Base-by-base conservation (phyloP, 2,797 vertebrate species). In the Enteromius treurensis region DNA sequence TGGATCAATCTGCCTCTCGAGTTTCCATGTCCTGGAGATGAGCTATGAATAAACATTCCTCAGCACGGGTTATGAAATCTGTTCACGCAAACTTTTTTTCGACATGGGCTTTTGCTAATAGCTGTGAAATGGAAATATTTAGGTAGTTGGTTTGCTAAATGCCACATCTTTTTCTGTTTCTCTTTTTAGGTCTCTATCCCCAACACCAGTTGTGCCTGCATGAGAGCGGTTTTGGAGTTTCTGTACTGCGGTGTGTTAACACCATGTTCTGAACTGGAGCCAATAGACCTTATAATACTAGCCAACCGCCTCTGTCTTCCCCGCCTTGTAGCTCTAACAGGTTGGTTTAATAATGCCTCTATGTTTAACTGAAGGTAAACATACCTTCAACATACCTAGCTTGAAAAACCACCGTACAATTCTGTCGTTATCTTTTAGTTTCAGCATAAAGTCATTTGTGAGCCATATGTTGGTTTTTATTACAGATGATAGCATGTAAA, bases 231-330 rank as follows among this genome's bases (percentile, higher is more conserved):
- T 76, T 92, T 97, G 77, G 96, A 97, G 90, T 97, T 96, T 91
- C 93, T 97, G 80, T 97, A 97, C 92, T 96, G 95, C 1, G 94
- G 95, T 5, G 92, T 95, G 67, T 93, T 97, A 90, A 96, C 93
- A 0, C 95, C 96, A 1, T 89, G 91, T 23, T 91, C 94, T 0
- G 94, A 93, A 83, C 91, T 97, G 88, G 96, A 97, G 23, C 93
- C 94, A 62, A 95, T 96, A 87, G 96, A 97, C 58, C 94, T 97
- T 68, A 95, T 97, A 58, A 70, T 96, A 83, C 92, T 97, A 68
- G 93, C 95, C 90, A 96, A 97, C 91, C 95, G 96, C 23, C 95
- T 97, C 70, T 97, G 96, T 92, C 91, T 97, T 89, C 96, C 96
- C 5, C 96, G 95, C 58, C 94, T 97, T 53, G 95, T 97, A 65